phyloP scores from a whole-genome alignment of 2,113 vertebrate genomes.

The Lichenostomus cassidix region DNA sequence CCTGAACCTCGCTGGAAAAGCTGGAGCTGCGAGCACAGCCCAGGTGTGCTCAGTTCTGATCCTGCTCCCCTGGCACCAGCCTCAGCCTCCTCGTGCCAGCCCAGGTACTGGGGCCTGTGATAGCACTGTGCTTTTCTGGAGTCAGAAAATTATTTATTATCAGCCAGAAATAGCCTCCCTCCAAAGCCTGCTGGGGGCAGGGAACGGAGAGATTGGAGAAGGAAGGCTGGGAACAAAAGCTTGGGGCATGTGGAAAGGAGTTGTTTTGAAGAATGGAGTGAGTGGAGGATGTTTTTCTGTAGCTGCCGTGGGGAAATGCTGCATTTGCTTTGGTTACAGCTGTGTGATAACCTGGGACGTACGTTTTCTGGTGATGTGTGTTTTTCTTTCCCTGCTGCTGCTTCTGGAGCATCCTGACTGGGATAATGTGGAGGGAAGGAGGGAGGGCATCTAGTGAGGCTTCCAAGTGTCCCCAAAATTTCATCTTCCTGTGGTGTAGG shows the following conservation, averaged over 20 bases:
- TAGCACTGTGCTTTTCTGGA: background rate
- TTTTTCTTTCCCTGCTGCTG: background rate
- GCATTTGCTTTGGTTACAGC: background rate
- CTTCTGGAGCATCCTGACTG: background rate
- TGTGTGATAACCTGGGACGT: background rate
- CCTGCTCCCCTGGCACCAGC: background rate
- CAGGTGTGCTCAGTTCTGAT: background rate
- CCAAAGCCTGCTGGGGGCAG: rapidly evolving
- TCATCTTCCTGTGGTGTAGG: background rate
- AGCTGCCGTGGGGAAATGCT: background rate
- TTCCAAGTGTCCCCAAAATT: background rate
- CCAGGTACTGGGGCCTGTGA: background rate
- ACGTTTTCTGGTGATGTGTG: background rate
- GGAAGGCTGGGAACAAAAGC: background rate
- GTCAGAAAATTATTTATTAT: background rate
- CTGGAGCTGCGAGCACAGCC: background rate
- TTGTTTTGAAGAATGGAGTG: background rate
- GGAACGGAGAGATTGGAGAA: background rate
- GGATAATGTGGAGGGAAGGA: background rate
- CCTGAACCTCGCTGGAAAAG: background rate
- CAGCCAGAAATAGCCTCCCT: background rate
- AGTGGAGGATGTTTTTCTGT: background rate
- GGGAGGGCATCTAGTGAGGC: background rate
- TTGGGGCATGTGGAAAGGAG: background rate
- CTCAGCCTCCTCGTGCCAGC: background rate